Percentiles rank a stretch among this genome's conserved stretches.
Evolutionary conservation across 2,888 invertebrate species (phyloP).

Genomic region (Rhagophthalmus giganteus): DNA sequence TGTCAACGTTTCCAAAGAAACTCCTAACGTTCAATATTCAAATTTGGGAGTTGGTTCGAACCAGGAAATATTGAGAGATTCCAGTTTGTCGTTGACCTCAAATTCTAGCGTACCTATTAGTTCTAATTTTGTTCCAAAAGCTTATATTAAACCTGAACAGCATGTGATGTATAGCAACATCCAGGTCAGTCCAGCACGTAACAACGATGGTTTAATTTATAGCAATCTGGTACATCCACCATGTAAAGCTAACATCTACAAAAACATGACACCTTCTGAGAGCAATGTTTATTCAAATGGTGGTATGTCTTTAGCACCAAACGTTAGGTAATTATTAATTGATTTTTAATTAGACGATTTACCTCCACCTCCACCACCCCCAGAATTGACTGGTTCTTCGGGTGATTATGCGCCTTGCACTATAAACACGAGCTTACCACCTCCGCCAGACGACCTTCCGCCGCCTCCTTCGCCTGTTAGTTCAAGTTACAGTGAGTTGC

Average conservation of each 20-base stretch:
- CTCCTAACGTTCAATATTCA: conserved; percentile 16
- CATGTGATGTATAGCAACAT: conserved; percentile 53
- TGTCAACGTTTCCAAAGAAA: conserved; percentile 25
- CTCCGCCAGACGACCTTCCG: conserved; percentile 66
- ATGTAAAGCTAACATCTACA: conserved; percentile 58
- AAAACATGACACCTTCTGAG: conserved; percentile 56
- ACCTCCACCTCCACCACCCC: conserved; percentile 66
- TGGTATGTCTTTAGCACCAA: conserved; percentile 6
- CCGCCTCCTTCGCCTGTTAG: conserved; percentile 89
- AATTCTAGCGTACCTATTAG: conserved; percentile 19
- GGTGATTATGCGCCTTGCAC: conserved; percentile 54
- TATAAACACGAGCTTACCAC: conserved; percentile 56
- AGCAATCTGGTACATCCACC: conserved; percentile 60
- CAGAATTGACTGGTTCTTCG: conserved; percentile 57
- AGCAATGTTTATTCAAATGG: conserved; percentile 46
- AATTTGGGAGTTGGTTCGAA: too few species aligned
- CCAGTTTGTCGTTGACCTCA: conserved; percentile 14
- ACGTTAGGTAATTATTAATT: conserved; percentile 31
- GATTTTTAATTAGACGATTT: conserved; percentile 58
- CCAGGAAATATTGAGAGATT: too few species aligned
- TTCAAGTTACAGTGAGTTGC: conserved; percentile 85
- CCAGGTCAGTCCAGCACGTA: conserved; percentile 48
- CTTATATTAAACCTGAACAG: conserved; percentile 42
- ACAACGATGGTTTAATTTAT: conserved; percentile 58
- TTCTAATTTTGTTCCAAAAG: conserved; percentile 37